Conservation (phyloP, 2,888 invertebrate genomes). For the Agrochola litura region DNA sequence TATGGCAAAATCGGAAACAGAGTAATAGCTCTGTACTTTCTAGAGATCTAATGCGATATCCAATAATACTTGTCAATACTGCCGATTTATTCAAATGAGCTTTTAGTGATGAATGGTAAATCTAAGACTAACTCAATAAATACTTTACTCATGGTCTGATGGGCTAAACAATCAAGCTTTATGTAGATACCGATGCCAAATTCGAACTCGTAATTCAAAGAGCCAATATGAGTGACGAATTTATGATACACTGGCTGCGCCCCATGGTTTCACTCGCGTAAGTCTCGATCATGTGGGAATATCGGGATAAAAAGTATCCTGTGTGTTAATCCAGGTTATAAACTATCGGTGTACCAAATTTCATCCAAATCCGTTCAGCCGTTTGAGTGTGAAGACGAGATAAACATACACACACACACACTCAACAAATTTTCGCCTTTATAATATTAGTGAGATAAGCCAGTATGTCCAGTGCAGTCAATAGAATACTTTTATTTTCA, state of each 20-base stretch:
- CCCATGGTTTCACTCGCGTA: too few species aligned
- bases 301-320: too few species aligned
- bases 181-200: neutral
- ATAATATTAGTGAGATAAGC: too few species aligned
- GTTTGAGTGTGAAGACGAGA: too few species aligned
- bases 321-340: too few species aligned
- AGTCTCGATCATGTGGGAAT: too few species aligned
- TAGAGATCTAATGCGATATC: neutral
- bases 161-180: neutral
- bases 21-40: neutral
- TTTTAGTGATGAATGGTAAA: neutral
- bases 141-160: neutral
- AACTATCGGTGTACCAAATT: too few species aligned
- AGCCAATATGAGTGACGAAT: neutral
- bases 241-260: too few species aligned
- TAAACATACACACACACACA: too few species aligned
- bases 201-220: neutral
- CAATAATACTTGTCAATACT: neutral
- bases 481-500: neutral
- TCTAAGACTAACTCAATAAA: neutral
- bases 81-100: neutral
- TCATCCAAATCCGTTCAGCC: too few species aligned
- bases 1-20: too few species aligned
- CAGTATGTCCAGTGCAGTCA: neutral
- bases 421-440: too few species aligned